Percentiles rank a stretch among this genome's conserved stretches.
These are phyloP conservation scores for Plebejus melissa DNA, from an alignment of 2,888 invertebrate genomes.

Conservation along the genomic window DNA sequence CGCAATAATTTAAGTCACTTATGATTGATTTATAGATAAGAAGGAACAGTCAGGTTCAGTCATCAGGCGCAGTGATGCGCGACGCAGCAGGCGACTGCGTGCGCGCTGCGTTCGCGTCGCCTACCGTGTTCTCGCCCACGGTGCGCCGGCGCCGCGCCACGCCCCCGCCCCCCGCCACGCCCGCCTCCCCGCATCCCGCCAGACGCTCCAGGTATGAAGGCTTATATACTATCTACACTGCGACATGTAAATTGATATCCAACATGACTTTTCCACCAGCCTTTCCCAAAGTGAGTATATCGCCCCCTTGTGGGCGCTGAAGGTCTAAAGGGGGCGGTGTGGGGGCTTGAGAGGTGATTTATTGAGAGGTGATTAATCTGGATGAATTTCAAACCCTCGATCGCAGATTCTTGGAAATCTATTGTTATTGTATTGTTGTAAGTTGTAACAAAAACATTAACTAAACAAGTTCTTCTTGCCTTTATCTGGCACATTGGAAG, in stretches of 20 bases:
- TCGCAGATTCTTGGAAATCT: too few species aligned
- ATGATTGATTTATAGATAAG: not conserved
- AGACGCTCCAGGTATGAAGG: conserved; percentile 29
- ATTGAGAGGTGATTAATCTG: too few species aligned
- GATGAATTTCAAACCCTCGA: too few species aligned
- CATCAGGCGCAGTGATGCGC: not conserved
- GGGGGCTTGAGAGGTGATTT: too few species aligned
- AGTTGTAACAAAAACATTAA: too few species aligned
- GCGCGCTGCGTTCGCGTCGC: not conserved
- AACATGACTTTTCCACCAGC: too few species aligned
- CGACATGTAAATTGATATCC: not conserved
- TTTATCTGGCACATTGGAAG: too few species aligned
- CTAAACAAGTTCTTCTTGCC: too few species aligned
- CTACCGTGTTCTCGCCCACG: conserved; percentile 54
- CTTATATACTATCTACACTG: not conserved
- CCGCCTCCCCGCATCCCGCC: conserved; percentile 29
- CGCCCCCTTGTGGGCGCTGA: too few species aligned
- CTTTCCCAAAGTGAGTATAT: too few species aligned
- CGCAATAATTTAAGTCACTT: not conserved
- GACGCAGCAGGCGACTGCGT: not conserved
- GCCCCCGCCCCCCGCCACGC: conserved; percentile 38
- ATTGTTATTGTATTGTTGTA: too few species aligned
- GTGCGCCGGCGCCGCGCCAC: conserved; percentile 55
- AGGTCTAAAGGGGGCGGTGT: too few species aligned
- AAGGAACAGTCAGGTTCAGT: not conserved